Evolutionary conservation across 2,113 vertebrate species (phyloP).

Genomic region (Tautogolabrus adspersus): DNA sequence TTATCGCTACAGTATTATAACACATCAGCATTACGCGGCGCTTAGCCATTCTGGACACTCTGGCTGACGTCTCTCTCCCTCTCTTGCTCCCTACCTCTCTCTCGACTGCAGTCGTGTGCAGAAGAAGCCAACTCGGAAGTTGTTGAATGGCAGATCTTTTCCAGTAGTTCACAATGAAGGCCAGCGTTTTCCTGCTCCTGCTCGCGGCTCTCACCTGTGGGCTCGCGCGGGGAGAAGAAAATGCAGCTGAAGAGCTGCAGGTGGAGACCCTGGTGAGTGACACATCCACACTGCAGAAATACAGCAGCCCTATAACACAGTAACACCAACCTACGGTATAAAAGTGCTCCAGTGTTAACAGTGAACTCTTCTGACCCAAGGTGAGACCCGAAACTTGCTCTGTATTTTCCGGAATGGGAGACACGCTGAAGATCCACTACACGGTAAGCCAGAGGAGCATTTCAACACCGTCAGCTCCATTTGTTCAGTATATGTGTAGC

Average conservation of each 20-base stretch:
- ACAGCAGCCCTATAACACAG: background rate
- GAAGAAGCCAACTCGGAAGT: slow-evolving; percentile 45
- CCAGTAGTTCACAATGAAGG: slow-evolving; percentile 75
- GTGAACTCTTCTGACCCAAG: slow-evolving; percentile 63
- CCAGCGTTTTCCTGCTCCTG: slow-evolving; percentile 57
- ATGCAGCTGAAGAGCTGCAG: slow-evolving; percentile 69
- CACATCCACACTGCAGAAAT: too few relatives aligned
- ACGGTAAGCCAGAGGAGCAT: slow-evolving; percentile 84
- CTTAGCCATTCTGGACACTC: slow-evolving; percentile 53
- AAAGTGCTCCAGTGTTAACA: slow-evolving; percentile 23
- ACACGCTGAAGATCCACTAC: slow-evolving; percentile 93
- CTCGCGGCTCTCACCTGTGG: slow-evolving; percentile 63
- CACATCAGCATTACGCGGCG: slow-evolving; percentile 81
- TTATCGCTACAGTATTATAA: slow-evolving; percentile 76
- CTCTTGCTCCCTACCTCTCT: background rate
- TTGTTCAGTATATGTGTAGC: background rate
- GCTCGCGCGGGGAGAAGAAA: slow-evolving; percentile 57
- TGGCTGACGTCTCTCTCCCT: background rate
- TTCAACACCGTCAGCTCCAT: too few relatives aligned
- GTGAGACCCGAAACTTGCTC: slow-evolving; percentile 87
- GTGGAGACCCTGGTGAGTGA: slow-evolving; percentile 84
- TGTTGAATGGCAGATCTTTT: slow-evolving; percentile 45
- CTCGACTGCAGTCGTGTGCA: background rate
- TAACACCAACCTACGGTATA: background rate
- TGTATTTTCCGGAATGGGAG: slow-evolving; percentile 86